These are phyloP conservation scores for Agrochola circellaris DNA, from an alignment of 2,888 invertebrate genomes.

Conservation along the genomic window DNA sequence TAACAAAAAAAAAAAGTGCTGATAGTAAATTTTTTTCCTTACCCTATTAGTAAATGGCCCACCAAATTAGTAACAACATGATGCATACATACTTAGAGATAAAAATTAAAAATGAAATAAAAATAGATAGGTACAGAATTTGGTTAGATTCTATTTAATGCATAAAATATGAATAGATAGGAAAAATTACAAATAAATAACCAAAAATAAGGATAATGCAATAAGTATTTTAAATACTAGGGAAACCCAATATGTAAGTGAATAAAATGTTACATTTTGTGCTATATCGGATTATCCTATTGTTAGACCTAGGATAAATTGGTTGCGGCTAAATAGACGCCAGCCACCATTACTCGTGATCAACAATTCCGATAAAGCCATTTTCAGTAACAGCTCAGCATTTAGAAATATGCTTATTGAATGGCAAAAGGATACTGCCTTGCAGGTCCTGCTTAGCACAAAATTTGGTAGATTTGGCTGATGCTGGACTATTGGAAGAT, in stretches of 20 bases:
- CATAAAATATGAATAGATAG: neutral
- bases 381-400: too few species aligned
- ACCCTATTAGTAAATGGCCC: neutral
- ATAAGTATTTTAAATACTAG: neutral
- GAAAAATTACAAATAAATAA: neutral
- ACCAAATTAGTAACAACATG: neutral
- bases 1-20: neutral
- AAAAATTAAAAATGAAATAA: too few species aligned
- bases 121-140: neutral
- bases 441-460: neutral
- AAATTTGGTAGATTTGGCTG: neutral
- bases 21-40: neutral
- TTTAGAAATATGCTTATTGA: neutral
- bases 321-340: neutral
- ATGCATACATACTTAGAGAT: neutral
- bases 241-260: neutral
- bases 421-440: too few species aligned
- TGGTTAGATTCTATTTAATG: neutral
- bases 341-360: neutral
- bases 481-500: neutral
- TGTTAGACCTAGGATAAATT: neutral
- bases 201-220: neutral
- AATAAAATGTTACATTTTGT: neutral
- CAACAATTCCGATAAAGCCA: too few species aligned
- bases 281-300: neutral